Conservation (phyloP, 2,888 invertebrate genomes). For the Byasa hedistus region DNA sequence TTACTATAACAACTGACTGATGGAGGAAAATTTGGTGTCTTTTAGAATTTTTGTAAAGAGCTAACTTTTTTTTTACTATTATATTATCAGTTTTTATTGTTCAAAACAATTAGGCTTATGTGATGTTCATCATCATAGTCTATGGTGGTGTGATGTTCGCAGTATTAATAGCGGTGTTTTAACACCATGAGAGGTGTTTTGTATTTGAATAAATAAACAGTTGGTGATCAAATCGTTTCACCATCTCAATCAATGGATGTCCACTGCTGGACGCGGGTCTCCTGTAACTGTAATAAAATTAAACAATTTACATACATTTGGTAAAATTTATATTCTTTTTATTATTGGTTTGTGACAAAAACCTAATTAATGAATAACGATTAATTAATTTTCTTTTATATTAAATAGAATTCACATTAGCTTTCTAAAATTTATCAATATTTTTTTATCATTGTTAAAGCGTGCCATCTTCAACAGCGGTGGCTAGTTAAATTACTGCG, state of each 20-base stretch:
- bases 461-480: too few relatives aligned
- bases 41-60: constrained; percentile 39
- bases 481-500: too few relatives aligned
- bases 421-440: neutral
- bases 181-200: constrained; percentile 3
- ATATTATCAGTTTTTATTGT: constrained; percentile 1
- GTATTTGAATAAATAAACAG: constrained; percentile 1
- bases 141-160: neutral
- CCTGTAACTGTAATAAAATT: too few relatives aligned
- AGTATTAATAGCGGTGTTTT: constrained; percentile 1
- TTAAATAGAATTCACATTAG: neutral
- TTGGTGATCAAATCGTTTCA: constrained; percentile 14
- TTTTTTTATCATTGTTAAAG: neutral
- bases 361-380: neutral
- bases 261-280: too few relatives aligned
- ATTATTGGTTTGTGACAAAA: neutral
- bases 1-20: constrained; percentile 50
- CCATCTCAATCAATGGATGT: too few relatives aligned
- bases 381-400: neutral
- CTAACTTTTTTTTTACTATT: constrained; percentile 26
- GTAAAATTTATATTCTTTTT: neutral
- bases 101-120: constrained; percentile 12
- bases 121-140: constrained; percentile 19
- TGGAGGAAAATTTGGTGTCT: constrained; percentile 50
- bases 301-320: neutral